Conservation (phyloP, 2,797 vertebrate genomes). For the Eurystomus glaucurus region DNA sequence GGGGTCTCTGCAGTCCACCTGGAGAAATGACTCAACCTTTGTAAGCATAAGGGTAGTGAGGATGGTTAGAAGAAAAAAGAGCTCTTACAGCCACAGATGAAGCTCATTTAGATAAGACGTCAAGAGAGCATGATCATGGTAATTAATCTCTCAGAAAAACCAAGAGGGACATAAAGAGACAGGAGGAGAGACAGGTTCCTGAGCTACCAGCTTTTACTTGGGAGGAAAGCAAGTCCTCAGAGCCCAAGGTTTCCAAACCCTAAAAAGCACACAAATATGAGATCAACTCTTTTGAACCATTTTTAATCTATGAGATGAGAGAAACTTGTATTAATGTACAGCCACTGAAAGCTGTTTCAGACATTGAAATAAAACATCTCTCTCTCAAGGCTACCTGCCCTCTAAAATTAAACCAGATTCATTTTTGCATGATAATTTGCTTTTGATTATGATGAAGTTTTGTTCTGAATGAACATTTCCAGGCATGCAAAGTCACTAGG, state of each 20-base stretch:
- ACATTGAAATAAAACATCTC: background rate
- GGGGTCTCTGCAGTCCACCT: background rate
- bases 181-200: background rate
- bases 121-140: background rate
- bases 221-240: background rate
- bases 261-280: background rate
- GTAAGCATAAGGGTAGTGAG: background rate
- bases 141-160: background rate
- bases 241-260: background rate
- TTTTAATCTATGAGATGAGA: background rate
- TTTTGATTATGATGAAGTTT: background rate
- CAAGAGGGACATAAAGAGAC: rapidly evolving
- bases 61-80: background rate
- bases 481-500: background rate
- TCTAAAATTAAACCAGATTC: background rate
- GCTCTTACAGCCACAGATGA: background rate
- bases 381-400: background rate
- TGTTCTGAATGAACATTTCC: constrained; percentile 36
- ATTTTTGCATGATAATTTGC: background rate
- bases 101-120: background rate
- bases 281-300: background rate
- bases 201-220: background rate
- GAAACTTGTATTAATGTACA: background rate
- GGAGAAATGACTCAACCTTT: background rate
- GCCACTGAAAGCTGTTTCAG: background rate